Base-by-base conservation (phyloP, 2,113 vertebrate genomes). In the Heterochromis multidens region DNA sequence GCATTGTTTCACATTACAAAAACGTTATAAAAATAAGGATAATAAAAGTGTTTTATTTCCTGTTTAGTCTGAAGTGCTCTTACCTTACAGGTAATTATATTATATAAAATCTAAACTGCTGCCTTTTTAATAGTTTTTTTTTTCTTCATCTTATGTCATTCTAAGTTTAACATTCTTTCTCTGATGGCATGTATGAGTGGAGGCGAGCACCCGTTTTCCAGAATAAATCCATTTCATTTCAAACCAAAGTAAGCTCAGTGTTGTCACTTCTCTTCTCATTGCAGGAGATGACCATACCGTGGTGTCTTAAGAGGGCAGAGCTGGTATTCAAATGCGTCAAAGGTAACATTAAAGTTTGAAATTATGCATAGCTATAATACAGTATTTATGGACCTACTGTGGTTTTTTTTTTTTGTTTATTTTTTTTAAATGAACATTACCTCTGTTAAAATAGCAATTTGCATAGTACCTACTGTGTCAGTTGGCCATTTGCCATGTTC, bases 251-350 rank as follows among this genome's bases (percentile, higher is more conserved):
- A 63, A 37, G 8, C 12, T 52, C 11, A 25, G 2, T 29, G 13
- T 10, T 56, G 12, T 54, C n/a, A 7, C 63, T 14, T 10, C 7
- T 33, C 37, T 63, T n/a, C 37, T 77, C 2, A 57, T 3, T 80
- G 35, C 88, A 97, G 96, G 96, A 97, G 85, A 97, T 97, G 96
- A 97, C 96, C 72, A 96, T 97, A 67, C 96, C 96, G 0, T 97
- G 96, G 96, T 97, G 96, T 81, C 94, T 97, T 7, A 97, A 96
- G 76, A 91, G 96, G 89, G 96, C 96, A 1, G 96, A 97, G 91
- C 94, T 97, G 23, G 97, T 99, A 14, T 99, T 99, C 94, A 99
- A 99, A 95, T 99, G 99, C 10, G 97, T 99, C 76, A 99, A 99
- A 99, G 99, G 98, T 97, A 90, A 95, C 85, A 5, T 19, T 4